These are phyloP conservation scores for Sebastolobus alascanus DNA, from an alignment of 2,797 vertebrate genomes.

Conservation along the genomic window DNA sequence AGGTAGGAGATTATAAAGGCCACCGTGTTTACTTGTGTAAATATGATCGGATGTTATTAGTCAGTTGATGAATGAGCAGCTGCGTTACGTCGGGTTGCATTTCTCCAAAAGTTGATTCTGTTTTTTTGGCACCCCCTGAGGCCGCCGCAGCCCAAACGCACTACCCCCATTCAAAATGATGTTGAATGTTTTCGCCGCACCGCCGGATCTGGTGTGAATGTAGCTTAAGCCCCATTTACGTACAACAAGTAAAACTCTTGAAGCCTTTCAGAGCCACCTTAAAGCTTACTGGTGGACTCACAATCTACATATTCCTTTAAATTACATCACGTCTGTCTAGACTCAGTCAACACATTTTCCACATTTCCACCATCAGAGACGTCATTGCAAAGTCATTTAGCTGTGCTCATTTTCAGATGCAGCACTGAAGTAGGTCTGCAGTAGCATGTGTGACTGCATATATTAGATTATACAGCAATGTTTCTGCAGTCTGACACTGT, in stretches of 20 bases:
- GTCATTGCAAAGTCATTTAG: not conserved
- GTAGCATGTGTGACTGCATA: not conserved
- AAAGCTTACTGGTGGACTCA: not conserved
- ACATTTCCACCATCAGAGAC: slow-evolving; percentile 8
- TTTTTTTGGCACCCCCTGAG: fast-evolving
- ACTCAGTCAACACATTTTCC: slow-evolving; percentile 18
- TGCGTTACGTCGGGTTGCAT: fast-evolving
- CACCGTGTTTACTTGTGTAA: not conserved
- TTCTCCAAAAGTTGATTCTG: no score
- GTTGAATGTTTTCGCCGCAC: no score
- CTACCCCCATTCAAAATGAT: fast-evolving
- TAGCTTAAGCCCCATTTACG: not conserved
- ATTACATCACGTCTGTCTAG: slow-evolving; percentile 24
- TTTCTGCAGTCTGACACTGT: slow-evolving; percentile 9
- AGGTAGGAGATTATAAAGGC: not conserved
- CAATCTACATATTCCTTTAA: not conserved
- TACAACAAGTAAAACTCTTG: not conserved
- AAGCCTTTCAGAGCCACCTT: not conserved
- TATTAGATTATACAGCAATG: not conserved
- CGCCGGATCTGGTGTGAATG: no score
- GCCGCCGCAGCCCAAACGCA: no score
- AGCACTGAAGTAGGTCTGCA: not conserved
- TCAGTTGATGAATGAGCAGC: not conserved
- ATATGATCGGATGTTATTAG: not conserved
- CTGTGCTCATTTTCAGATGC: slow-evolving; percentile 5